phyloP scores from a whole-genome alignment of 2,797 vertebrate species.

The Garrulus glandarius region DNA sequence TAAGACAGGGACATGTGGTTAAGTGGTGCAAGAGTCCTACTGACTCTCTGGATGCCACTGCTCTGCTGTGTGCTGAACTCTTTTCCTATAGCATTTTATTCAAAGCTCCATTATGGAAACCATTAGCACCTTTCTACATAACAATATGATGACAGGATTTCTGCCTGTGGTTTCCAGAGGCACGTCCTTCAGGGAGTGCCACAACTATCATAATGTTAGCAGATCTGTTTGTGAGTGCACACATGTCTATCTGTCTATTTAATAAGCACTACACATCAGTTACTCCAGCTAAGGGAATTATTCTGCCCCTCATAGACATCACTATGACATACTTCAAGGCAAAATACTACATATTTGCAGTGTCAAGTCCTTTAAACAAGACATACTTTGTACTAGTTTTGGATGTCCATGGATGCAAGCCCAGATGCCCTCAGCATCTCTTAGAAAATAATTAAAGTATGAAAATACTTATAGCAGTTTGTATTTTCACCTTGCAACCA shows the following conservation, averaged over 20 bases:
- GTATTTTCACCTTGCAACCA: not conserved
- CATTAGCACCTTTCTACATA: not conserved
- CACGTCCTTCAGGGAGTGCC: not conserved
- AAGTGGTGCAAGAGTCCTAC: not conserved
- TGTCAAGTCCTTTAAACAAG: not conserved
- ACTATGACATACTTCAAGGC: conserved; percentile 7
- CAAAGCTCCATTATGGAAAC: not conserved
- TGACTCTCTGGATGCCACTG: not conserved
- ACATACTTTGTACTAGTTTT: not conserved
- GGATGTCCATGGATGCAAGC: not conserved
- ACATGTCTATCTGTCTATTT: not conserved
- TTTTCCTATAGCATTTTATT: not conserved
- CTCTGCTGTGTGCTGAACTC: not conserved
- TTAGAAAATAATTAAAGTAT: not conserved
- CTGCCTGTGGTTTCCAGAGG: conserved; percentile 28
- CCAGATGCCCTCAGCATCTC: not conserved
- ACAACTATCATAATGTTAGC: not conserved
- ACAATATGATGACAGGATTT: not conserved
- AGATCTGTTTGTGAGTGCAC: not conserved
- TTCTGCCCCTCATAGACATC: not conserved
- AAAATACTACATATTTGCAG: conserved; percentile 1
- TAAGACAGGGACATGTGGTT: not conserved
- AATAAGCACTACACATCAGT: not conserved
- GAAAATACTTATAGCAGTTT: not conserved
- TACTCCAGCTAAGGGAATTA: conserved; percentile 1